Percentiles rank a stretch among this genome's conserved stretches.
phyloP scores from a whole-genome alignment of 1,140 invertebrate species.

The Neodiprion fabricii region DNA sequence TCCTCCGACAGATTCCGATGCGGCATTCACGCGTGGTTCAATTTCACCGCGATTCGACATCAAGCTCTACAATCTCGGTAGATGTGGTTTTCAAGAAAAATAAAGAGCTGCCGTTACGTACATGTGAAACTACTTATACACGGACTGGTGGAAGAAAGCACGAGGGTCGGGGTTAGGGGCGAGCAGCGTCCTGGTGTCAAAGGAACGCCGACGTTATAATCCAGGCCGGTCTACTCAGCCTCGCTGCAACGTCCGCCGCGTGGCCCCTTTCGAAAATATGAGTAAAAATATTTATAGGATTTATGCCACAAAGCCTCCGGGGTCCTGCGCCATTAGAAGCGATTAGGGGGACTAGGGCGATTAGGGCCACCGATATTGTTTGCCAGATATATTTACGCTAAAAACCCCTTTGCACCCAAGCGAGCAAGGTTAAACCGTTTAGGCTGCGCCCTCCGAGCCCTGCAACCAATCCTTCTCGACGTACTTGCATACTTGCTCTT shows the following conservation, averaged over 20 bases:
- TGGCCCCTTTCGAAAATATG: slow-evolving; percentile 51
- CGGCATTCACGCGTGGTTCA: too few relatives aligned
- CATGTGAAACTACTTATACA: too few relatives aligned
- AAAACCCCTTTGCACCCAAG: slow-evolving; percentile 38
- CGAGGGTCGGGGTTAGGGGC: neutral
- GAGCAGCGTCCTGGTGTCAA: neutral
- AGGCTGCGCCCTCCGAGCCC: slow-evolving; percentile 34
- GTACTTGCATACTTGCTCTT: slow-evolving; percentile 2
- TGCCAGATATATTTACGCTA: slow-evolving; percentile 27
- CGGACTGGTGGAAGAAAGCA: too few relatives aligned
- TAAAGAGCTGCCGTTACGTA: too few relatives aligned
- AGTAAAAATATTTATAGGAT: slow-evolving; percentile 60
- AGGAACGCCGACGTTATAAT: slow-evolving; percentile 1
- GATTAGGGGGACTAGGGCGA: slow-evolving; percentile 40
- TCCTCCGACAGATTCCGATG: too few relatives aligned
- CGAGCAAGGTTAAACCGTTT: neutral
- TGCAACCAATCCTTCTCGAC: slow-evolving; percentile 14
- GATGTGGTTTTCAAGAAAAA: too few relatives aligned
- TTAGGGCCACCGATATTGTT: slow-evolving; percentile 32
- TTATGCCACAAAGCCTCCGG: slow-evolving; percentile 36
- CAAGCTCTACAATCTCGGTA: too few relatives aligned
- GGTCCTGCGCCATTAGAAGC: slow-evolving; percentile 43
- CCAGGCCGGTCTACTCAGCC: neutral
- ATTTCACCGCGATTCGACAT: too few relatives aligned
- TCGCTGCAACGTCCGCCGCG: neutral